Evolutionary conservation across 2,888 invertebrate genomes (phyloP), one percentile per base, ranked within the genome.

Genomic region (Hyposoter didymator): DNA sequence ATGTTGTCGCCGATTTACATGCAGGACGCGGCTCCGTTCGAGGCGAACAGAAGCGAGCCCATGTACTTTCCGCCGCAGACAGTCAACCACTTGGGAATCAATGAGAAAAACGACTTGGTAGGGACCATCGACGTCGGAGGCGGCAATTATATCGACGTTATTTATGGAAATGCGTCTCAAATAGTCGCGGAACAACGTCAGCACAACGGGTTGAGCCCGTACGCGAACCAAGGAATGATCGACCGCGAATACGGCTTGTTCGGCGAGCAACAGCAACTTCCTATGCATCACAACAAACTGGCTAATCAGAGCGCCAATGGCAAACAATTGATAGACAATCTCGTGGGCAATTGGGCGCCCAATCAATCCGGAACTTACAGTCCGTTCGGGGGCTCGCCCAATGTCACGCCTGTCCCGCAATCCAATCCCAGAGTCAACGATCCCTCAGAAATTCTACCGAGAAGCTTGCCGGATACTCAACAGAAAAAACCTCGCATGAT

Each of bases 341-440:
- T 97, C 64, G 95, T 96, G 76, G 96, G 96, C 12, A 97, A 97
- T 91, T 96, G 96, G 95, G 95, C 95, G 49, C 96, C 97, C 6
- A 96, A 96, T 91, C 96, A 96, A 47, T 96, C 95, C 78, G 97
- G 97, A 19, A 97, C 96, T 10, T 97, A 97, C 90, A 96, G 96
- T 78, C 97, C 97, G 0, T 97, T 97, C 93, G 97, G 97, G 1
- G 96, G 92, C 14, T 93, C 93, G 12, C 90, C 92, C 0, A 93
- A 93, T 84, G 92, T 93, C 7, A 92, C 93, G 10, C 91, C 93
- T 8, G 90, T 91, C 74, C 91, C 92, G 0, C 92, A 91, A 49
- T 75, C 86, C 12, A 88, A 87, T 7, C 70, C 87, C 1, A 92
- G 92, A 66, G 79, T 88, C 0, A 90, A 90, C 32, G 90, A 91